These are phyloP conservation scores for Lineus longissimus DNA, from an alignment of 1,140 invertebrate species.

Conservation along the genomic window DNA sequence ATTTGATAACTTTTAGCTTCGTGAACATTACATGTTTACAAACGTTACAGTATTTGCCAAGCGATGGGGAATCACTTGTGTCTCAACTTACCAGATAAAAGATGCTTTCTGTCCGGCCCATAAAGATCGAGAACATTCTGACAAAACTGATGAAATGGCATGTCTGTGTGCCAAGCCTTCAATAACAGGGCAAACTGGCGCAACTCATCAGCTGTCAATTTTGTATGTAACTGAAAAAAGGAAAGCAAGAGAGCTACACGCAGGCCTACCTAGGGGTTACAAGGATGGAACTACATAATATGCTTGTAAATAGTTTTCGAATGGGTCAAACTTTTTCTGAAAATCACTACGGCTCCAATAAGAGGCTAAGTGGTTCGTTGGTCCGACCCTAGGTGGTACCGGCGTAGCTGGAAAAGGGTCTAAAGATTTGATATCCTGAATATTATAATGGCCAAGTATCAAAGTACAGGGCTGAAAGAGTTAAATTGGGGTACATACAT, in stretches of 20 bases:
- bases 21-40: too few relatives aligned
- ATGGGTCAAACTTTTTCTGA: conserved; percentile 6
- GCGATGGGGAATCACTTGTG: too few relatives aligned
- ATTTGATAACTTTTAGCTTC: not conserved
- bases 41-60: too few relatives aligned
- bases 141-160: conserved; percentile 50
- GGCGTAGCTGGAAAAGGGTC: too few relatives aligned
- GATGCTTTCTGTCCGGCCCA: conserved; percentile 47
- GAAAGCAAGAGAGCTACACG: not conserved
- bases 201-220: conserved; percentile 46
- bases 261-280: not conserved
- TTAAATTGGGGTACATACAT: too few relatives aligned
- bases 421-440: too few relatives aligned
- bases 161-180: conserved; percentile 39
- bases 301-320: conserved; percentile 12
- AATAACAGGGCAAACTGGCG: conserved; percentile 45
- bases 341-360: too few relatives aligned
- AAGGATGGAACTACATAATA: not conserved
- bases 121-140: conserved; percentile 48
- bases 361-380: too few relatives aligned
- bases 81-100: conserved; percentile 44
- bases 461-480: too few relatives aligned
- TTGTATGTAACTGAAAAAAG: conserved; percentile 47
- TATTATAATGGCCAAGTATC: too few relatives aligned
- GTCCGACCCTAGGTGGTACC: too few relatives aligned